These are phyloP conservation scores for Diploscapter pachys DNA, from an alignment of 1,140 invertebrate species.

Conservation along the genomic window DNA sequence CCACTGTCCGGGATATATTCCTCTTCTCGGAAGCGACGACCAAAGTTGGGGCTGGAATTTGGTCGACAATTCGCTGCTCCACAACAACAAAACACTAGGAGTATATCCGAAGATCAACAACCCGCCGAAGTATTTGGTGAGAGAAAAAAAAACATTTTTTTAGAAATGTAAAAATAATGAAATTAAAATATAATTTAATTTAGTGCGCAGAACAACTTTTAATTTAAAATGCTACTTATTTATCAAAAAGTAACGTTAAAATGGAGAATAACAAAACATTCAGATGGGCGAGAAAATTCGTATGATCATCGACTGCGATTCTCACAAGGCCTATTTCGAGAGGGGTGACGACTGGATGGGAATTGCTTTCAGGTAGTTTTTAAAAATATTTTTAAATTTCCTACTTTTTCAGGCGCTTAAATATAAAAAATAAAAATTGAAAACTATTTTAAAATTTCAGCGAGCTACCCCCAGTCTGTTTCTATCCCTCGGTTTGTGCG, in stretches of 20 bases:
- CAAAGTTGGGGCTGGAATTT: slow-evolving; percentile 99
- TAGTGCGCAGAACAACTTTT: neutral
- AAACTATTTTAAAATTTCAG: slow-evolving; percentile 60
- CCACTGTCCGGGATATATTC: slow-evolving; percentile 85
- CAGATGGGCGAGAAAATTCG: slow-evolving; percentile 92
- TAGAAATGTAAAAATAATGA: slow-evolving; percentile 9
- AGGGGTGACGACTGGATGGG: slow-evolving; percentile 97
- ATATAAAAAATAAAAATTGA: neutral
- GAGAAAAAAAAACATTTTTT: neutral
- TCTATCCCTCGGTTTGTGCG: slow-evolving; percentile 92
- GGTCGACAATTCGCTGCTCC: slow-evolving; percentile 91
- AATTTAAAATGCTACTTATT: neutral
- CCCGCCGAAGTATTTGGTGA: slow-evolving; percentile 92
- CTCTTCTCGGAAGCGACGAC: slow-evolving; percentile 86
- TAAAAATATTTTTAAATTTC: neutral
- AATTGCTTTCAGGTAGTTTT: slow-evolving; percentile 73
- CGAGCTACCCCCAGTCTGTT: slow-evolving; percentile 84
- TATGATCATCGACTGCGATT: slow-evolving; percentile 94
- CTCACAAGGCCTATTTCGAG: slow-evolving; percentile 93
- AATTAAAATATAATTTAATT: neutral
- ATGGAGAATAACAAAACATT: slow-evolving; percentile 1
- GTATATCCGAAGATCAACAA: slow-evolving; percentile 93
- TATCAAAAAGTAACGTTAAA: slow-evolving; percentile 39
- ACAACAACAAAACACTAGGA: slow-evolving; percentile 91
- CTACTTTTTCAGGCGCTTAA: neutral